Evolutionary conservation across 2,888 invertebrate genomes (phyloP), one percentile per base, ranked within the genome.

Genomic region (Psylliodes chrysocephalus): DNA sequence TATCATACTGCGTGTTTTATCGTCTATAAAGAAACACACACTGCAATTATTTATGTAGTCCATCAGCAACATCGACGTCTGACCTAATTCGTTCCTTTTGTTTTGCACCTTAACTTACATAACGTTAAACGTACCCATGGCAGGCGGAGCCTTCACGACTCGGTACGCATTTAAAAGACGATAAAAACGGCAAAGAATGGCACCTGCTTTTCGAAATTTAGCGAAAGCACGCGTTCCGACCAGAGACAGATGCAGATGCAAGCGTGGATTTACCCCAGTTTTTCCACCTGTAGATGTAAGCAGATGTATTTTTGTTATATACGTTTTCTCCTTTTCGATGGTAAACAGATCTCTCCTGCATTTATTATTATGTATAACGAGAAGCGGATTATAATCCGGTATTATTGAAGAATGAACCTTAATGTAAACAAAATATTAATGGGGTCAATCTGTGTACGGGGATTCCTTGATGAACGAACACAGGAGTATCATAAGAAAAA

Each of bases 281-380:
- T 64, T 67, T 69, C 71, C 73, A 74, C 73, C 72, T 74, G 73
- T 70, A 61, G 60, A 60, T n/a, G n/a, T n/a, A n/a, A n/a, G n/a
- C 73, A 73, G 73, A 71, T 73, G 73, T 55, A 46, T 15, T 63
- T 60, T 59, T 46, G 19, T 19, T 44, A 59, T 3, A 25, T 59
- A 44, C 73, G 73, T 67, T 72, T 70, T 71, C 71, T 71, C 70
- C 66, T 63, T 33, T 42, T 38, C 17, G 46, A 33, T 33, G 10
- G 33, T n/a, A n/a, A n/a, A n/a, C n/a, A n/a, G n/a, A n/a, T n/a
- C n/a, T n/a, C n/a, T n/a, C n/a, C n/a, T n/a, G n/a, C n/a, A n/a
- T n/a, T n/a, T n/a, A n/a, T n/a, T n/a, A n/a, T n/a, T n/a, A n/a
- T n/a, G n/a, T n/a, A n/a, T n/a, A n/a, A n/a, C n/a, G n/a, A n/a